Conservation (phyloP, 1,140 invertebrate genomes). For the Ptiloglossa arizonensis region DNA sequence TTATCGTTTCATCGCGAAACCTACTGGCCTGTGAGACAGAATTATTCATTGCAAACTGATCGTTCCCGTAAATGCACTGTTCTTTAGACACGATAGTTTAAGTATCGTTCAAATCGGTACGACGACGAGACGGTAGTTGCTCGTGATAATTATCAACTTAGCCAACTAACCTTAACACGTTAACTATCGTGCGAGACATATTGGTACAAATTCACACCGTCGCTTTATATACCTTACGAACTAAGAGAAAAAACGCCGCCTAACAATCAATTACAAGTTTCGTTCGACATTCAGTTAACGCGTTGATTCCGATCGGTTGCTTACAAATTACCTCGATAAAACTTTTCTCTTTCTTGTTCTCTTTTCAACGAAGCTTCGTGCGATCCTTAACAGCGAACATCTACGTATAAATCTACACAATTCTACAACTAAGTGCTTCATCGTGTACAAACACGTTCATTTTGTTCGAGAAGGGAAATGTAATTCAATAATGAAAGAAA, state of each 20-base stretch:
- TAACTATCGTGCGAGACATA: conserved; percentile 13
- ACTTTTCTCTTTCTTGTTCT: not conserved
- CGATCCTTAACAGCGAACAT: conserved; percentile 36
- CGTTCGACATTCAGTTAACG: conserved; percentile 2
- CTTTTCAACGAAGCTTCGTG: conserved; percentile 27
- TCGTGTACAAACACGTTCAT: conserved; percentile 24
- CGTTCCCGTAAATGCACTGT: conserved; percentile 20
- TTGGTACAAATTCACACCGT: conserved; percentile 23
- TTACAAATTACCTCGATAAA: not conserved
- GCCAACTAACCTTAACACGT: not conserved
- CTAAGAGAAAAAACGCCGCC: conserved; percentile 29
- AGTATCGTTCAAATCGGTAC: conserved; percentile 6
- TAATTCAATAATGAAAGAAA: no score
- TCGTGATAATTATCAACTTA: not conserved
- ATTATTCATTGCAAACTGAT: conserved; percentile 13
- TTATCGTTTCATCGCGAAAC: conserved; percentile 24
- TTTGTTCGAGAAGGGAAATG: not conserved
- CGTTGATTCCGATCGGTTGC: conserved; percentile 5
- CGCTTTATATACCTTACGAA: conserved; percentile 26
- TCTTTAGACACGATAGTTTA: conserved; percentile 17
- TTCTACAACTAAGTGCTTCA: conserved; percentile 34
- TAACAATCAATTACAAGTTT: conserved; percentile 33
- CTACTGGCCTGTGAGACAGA: not conserved
- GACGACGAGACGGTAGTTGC: not conserved
- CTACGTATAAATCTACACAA: conserved; percentile 15